Conservation (phyloP, 2,888 invertebrate species). For the Lasioglossum pauxillum region DNA sequence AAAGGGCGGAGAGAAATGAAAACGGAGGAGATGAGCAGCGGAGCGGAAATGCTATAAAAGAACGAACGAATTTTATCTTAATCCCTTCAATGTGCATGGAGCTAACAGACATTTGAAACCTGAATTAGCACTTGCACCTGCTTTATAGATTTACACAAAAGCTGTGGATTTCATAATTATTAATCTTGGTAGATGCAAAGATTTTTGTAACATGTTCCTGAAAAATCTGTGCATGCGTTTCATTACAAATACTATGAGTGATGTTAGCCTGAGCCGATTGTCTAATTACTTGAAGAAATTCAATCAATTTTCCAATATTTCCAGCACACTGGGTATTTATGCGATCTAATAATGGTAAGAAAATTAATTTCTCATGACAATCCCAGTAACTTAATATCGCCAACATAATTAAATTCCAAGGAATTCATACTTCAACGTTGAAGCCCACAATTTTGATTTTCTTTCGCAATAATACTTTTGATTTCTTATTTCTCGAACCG, state of each 20-base stretch:
- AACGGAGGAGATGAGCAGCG: background rate
- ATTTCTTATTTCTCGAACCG: conserved; percentile 3
- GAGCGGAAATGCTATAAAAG: background rate
- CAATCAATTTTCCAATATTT: background rate
- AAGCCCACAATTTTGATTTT: background rate
- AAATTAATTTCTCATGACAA: background rate
- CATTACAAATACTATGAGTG: background rate
- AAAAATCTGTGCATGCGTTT: background rate
- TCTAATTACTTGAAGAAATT: background rate
- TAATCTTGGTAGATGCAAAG: background rate
- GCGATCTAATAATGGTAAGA: background rate
- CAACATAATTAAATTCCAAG: background rate
- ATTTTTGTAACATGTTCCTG: background rate
- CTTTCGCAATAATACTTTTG: background rate
- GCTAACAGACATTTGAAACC: background rate
- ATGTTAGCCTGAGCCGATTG: background rate
- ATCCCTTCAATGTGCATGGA: background rate
- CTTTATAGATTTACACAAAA: background rate
- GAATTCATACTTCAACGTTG: background rate
- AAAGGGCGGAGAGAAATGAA: conserved; percentile 6
- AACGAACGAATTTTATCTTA: conserved; percentile 17
- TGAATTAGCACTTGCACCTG: background rate
- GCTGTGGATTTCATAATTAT: background rate
- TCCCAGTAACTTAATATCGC: background rate
- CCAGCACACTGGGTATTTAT: background rate